phyloP scores from a whole-genome alignment of 1,140 invertebrate species.

The Magallana angulata region DNA sequence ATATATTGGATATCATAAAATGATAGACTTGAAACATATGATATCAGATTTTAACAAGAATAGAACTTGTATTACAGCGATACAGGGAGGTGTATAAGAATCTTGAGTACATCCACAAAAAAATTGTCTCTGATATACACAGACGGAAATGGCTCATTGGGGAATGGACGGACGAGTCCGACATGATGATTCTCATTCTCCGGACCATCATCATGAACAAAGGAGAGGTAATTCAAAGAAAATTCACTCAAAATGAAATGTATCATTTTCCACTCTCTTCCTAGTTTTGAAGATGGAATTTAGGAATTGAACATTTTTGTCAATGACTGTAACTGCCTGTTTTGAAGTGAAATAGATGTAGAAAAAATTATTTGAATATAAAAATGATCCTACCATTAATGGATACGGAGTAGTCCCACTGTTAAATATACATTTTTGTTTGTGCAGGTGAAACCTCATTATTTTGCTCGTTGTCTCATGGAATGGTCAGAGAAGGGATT shows the following conservation, averaged over 20 bases:
- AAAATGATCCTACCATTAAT: no score
- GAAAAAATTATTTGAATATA: no score
- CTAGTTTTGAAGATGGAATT: no score
- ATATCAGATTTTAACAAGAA: not conserved
- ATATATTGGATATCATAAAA: no score
- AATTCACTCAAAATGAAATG: no score
- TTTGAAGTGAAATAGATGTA: no score
- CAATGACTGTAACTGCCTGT: no score
- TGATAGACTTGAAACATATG: no score
- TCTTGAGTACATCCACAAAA: constrained; percentile 71
- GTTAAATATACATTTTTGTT: not conserved
- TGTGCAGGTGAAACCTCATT: constrained; percentile 65
- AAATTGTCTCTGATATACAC: constrained; percentile 71
- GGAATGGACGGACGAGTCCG: constrained; percentile 77
- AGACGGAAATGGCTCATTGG: constrained; percentile 69
- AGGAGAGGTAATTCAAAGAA: constrained; percentile 64
- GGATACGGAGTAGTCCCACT: no score
- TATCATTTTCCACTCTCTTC: no score
- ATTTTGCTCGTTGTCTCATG: constrained; percentile 70
- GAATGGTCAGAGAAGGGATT: constrained; percentile 73
- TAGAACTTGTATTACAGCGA: constrained; percentile 57
- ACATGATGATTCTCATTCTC: constrained; percentile 74
- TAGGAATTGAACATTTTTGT: no score
- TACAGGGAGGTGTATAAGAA: constrained; percentile 69
- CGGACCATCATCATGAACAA: constrained; percentile 68